These are phyloP conservation scores for Torymus tubicola DNA, from an alignment of 2,888 invertebrate genomes.

Conservation along the genomic window DNA sequence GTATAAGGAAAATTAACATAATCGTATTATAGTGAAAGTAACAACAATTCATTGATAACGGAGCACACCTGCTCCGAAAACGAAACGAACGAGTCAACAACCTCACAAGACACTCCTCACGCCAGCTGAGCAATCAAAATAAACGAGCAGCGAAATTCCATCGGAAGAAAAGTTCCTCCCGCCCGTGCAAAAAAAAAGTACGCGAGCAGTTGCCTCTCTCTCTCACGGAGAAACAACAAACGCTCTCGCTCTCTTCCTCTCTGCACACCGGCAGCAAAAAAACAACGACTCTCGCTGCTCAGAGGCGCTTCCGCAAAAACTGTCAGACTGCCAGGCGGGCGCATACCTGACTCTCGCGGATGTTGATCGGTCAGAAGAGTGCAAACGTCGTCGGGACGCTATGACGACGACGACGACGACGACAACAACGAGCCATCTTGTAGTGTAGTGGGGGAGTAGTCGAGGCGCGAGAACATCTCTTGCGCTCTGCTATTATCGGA, in stretches of 20 bases:
- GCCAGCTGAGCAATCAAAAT: no score
- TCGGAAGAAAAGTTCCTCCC: no score
- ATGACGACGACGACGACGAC: conserved; percentile 29
- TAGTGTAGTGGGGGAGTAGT: not conserved
- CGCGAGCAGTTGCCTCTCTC: no score
- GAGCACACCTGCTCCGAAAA: no score
- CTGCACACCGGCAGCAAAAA: not conserved
- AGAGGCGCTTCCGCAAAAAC: conserved; percentile 9
- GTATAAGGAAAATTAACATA: no score
- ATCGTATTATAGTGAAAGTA: no score
- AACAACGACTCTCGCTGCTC: not conserved
- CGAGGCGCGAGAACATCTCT: not conserved
- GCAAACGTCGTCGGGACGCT: conserved; percentile 14
- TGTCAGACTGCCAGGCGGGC: not conserved
- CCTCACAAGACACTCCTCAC: no score
- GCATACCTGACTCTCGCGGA: not conserved
- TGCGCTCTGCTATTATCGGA: conserved; percentile 27
- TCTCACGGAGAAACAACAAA: no score
- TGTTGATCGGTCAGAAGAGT: not conserved
- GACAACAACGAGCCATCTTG: not conserved
- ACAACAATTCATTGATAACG: no score
- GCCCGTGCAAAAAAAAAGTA: not conserved
- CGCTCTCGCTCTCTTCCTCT: no score
- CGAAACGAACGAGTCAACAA: no score
- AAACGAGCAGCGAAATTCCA: no score